Evolutionary conservation across 2,113 vertebrate genomes (phyloP).

Genomic region (Gavialis gangeticus): DNA sequence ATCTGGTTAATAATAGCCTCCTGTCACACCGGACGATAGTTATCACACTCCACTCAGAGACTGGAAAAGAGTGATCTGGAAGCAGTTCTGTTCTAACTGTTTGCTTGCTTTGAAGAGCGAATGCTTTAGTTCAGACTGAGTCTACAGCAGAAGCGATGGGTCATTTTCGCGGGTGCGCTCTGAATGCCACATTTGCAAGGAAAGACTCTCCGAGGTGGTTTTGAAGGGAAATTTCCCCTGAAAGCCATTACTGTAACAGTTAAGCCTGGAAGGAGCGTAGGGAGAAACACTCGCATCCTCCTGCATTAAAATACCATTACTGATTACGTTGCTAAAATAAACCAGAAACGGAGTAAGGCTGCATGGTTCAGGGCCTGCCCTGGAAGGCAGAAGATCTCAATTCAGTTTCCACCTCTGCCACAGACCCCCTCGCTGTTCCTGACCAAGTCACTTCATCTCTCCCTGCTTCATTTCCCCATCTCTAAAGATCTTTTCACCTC

Average conservation of each 20-base stretch:
- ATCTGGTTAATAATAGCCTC: rapidly evolving
- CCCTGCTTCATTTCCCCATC: not conserved
- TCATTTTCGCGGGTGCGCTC: rapidly evolving
- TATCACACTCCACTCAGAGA: rapidly evolving
- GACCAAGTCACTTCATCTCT: not conserved
- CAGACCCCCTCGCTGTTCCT: not conserved
- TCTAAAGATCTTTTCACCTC: not conserved
- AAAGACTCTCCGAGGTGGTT: not conserved
- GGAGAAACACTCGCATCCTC: not conserved
- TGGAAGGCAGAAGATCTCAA: no score
- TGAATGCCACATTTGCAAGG: rapidly evolving
- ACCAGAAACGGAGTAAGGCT: not conserved
- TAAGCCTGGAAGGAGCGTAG: no score
- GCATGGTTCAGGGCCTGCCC: not conserved
- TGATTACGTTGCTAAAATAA: not conserved
- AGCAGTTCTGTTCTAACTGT: not conserved
- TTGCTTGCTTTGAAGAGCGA: not conserved
- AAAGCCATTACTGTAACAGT: not conserved
- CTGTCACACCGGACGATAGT: rapidly evolving
- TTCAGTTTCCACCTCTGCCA: not conserved
- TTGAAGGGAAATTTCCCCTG: not conserved
- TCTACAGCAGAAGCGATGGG: not conserved
- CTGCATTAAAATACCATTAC: not conserved
- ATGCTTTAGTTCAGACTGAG: rapidly evolving
- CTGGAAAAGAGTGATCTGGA: not conserved